phyloP scores from a whole-genome alignment of 2,888 invertebrate genomes.

The Troides helena region DNA sequence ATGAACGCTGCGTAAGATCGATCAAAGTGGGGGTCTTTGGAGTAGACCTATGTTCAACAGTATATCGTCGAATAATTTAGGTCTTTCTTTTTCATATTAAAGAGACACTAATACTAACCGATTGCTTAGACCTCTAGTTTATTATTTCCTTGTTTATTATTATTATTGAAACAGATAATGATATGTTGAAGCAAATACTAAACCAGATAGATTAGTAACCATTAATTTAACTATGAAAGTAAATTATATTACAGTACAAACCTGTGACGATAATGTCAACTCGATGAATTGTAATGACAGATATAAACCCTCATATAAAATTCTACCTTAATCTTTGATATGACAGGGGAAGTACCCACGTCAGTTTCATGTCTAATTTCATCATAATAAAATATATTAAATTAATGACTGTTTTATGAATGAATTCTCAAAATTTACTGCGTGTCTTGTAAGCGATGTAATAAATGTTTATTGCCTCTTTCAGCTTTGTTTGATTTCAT shows the following conservation, averaged over 20 bases:
- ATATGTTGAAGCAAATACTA: not conserved
- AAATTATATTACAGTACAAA: not conserved
- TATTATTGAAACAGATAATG: too few relatives aligned
- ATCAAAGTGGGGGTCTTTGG: too few relatives aligned
- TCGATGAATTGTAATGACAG: slow-evolving; percentile 2
- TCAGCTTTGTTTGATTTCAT: not conserved
- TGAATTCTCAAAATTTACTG: not conserved
- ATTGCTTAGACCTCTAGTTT: too few relatives aligned
- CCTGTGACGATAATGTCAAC: not conserved
- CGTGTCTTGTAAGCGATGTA: not conserved
- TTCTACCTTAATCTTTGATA: slow-evolving; percentile 15
- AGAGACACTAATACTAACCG: too few relatives aligned
- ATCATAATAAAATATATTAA: slow-evolving; percentile 9
- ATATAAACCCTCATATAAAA: slow-evolving; percentile 8
- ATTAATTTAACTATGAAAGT: not conserved
- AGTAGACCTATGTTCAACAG: too few relatives aligned
- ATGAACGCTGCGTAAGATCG: too few relatives aligned
- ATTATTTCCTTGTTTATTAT: too few relatives aligned
- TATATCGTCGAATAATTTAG: too few relatives aligned
- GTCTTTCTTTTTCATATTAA: too few relatives aligned
- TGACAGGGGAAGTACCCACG: slow-evolving; percentile 17
- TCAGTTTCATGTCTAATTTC: slow-evolving; percentile 13
- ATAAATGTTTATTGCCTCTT: not conserved
- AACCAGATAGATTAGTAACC: not conserved
- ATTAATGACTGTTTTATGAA: not conserved